Conservation (phyloP, 2,113 vertebrate genomes). For the Phyllostomus discolor region DNA sequence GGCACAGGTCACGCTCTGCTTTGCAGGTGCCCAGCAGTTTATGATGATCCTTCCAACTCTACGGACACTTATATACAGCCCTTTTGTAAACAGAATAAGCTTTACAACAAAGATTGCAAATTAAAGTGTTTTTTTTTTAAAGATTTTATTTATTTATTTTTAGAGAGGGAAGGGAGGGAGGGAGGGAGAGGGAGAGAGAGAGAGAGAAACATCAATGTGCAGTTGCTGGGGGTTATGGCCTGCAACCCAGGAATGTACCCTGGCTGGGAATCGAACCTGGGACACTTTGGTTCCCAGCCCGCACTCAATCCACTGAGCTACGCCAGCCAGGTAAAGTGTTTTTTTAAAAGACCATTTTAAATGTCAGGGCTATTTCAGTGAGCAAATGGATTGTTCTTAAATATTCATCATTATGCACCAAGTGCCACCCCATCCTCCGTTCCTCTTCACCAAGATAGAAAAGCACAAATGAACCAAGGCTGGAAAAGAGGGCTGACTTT, state of each 20-base stretch:
- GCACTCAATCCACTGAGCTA: too few relatives aligned
- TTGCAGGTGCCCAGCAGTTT: neutral
- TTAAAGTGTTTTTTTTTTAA: neutral
- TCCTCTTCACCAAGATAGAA: neutral
- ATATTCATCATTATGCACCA: neutral
- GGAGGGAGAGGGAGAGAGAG: too few relatives aligned
- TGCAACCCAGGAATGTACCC: too few relatives aligned
- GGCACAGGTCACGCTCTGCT: neutral
- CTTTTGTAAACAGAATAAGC: slow-evolving; percentile 25
- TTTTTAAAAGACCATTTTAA: slow-evolving; percentile 26
- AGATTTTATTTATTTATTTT: too few relatives aligned
- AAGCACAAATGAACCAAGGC: neutral
- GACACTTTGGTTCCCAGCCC: too few relatives aligned
- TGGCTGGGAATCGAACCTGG: too few relatives aligned
- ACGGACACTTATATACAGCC: neutral
- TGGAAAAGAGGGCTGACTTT: neutral
- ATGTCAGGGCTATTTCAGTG: slow-evolving; percentile 37
- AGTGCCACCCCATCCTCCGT: neutral
- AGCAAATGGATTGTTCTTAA: neutral
- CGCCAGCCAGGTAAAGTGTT: too few relatives aligned
- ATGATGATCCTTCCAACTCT: neutral
- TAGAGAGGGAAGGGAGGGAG: too few relatives aligned
- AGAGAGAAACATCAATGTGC: too few relatives aligned
- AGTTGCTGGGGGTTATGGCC: too few relatives aligned
- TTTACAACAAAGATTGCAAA: slow-evolving; percentile 3